phyloP scores from a whole-genome alignment of 2,113 vertebrate genomes.

The Caloenas nicobarica region DNA sequence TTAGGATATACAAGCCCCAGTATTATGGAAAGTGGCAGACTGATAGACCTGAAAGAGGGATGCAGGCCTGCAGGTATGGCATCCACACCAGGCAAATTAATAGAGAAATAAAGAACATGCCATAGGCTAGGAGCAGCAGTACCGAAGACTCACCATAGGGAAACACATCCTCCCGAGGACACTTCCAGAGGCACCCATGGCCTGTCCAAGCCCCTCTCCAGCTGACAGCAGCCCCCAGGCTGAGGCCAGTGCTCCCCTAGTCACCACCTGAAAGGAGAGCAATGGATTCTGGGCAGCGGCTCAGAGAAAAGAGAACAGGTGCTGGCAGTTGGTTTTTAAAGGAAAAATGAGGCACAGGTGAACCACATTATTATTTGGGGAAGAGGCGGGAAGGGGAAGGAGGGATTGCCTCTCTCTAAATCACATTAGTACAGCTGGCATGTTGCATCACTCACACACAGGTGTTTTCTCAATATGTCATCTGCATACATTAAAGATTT shows the following conservation, averaged over 20 bases:
- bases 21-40: neutral
- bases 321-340: neutral
- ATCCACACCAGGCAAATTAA: neutral
- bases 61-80: neutral
- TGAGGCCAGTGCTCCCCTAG: accelerated
- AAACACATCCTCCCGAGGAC: accelerated
- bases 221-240: accelerated
- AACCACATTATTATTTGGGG: accelerated
- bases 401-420: neutral
- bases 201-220: accelerated
- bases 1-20: neutral
- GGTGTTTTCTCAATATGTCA: neutral
- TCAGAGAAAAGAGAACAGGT: neutral
- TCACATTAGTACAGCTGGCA: neutral
- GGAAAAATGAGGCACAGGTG: neutral
- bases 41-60: neutral
- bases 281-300: accelerated
- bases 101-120: neutral
- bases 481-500: neutral
- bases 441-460: neutral
- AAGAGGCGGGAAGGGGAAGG: neutral
- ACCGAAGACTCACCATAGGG: neutral
- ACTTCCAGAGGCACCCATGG: neutral
- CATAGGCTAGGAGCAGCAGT: neutral
- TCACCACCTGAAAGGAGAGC: accelerated